Evolutionary conservation across 2,797 vertebrate species (phyloP).

Genomic region (Kryptolebias ocellatus): DNA sequence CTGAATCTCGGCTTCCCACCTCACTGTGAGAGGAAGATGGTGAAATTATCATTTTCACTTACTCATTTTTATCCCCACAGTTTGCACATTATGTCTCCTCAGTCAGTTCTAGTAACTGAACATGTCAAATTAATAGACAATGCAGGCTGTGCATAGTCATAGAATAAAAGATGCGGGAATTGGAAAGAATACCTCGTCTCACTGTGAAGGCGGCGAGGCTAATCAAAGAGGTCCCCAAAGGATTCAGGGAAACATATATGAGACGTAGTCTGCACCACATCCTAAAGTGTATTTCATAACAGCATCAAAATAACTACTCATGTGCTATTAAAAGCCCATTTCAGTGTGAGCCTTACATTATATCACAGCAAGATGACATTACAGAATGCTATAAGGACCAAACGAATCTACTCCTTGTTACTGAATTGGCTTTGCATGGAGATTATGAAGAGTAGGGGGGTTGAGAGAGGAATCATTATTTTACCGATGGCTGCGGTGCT

Average conservation of each 20-base stretch:
- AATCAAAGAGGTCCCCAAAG: slow-evolving; percentile 16
- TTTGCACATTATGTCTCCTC: slow-evolving; percentile 21
- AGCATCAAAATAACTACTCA: slow-evolving; percentile 42
- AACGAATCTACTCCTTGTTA: slow-evolving; percentile 51
- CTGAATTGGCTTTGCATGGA: slow-evolving; percentile 54
- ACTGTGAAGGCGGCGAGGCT: not conserved
- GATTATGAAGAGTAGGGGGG: slow-evolving; percentile 65
- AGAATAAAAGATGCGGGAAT: not conserved
- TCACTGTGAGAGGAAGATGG: slow-evolving; percentile 44
- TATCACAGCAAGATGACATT: slow-evolving; percentile 39
- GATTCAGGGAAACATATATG: slow-evolving; percentile 25
- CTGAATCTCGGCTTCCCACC: slow-evolving; percentile 59
- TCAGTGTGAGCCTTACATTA: slow-evolving; percentile 21
- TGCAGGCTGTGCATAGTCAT: not conserved
- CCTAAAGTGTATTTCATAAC: slow-evolving; percentile 37
- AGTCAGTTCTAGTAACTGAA: slow-evolving; percentile 10
- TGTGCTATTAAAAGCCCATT: slow-evolving; percentile 32
- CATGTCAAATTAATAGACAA: slow-evolving; percentile 10
- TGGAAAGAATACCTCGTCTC: slow-evolving; percentile 1
- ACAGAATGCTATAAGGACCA: slow-evolving; percentile 35
- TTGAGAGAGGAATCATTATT: slow-evolving; percentile 72
- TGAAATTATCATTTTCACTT: slow-evolving; percentile 52
- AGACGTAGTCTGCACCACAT: slow-evolving; percentile 24
- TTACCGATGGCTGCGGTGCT: slow-evolving; percentile 59
- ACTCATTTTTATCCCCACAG: slow-evolving; percentile 40